phyloP scores from a whole-genome alignment of 2,113 vertebrate genomes.

The Myiagra hebetior region DNA sequence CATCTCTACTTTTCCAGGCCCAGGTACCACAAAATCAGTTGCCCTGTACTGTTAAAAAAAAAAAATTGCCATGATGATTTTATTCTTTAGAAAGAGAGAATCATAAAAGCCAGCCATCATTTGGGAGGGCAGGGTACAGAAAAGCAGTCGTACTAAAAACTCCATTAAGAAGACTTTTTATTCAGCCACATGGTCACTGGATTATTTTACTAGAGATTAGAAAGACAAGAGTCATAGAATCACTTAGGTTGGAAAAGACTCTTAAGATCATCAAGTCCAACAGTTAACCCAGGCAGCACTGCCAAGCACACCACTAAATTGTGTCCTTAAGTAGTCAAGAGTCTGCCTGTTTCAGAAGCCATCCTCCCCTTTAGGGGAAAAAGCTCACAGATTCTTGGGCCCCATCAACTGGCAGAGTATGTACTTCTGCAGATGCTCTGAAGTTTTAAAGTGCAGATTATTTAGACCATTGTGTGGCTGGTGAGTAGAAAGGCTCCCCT shows the following conservation, averaged over 20 bases:
- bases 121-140: background rate
- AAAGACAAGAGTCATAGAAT: background rate
- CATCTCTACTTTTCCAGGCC: constrained; percentile 93
- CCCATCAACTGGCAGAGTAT: background rate
- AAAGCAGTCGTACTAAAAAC: background rate
- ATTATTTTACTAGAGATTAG: background rate
- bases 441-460: background rate
- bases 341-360: background rate
- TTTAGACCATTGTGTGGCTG: background rate
- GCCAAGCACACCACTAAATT: background rate
- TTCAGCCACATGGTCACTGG: background rate
- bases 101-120: background rate
- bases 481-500: background rate
- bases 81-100: background rate
- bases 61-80: background rate
- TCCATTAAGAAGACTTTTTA: background rate
- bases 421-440: background rate
- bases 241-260: background rate
- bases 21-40: constrained; percentile 95
- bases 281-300: background rate
- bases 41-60: constrained; percentile 86
- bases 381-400: background rate
- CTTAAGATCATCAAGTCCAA: background rate
- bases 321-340: background rate
- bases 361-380: background rate